Conservation (phyloP, 2,797 vertebrate species). For the Spatula versicolor region DNA sequence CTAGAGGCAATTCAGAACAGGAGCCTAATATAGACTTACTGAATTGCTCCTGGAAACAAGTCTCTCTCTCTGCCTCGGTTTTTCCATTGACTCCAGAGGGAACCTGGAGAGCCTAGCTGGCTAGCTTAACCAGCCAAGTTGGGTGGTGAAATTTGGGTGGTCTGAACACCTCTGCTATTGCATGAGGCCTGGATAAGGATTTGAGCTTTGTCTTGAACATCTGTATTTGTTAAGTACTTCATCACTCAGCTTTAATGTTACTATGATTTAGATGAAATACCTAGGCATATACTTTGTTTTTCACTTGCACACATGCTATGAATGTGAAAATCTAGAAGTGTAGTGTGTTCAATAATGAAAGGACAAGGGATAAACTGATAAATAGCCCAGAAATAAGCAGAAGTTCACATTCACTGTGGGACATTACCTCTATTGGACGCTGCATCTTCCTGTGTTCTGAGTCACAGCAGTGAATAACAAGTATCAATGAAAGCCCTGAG, state of each 20-base stretch:
- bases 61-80: neutral
- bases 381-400: neutral
- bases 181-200: neutral
- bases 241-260: rapidly evolving
- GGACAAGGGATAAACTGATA: neutral
- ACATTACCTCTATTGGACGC: neutral
- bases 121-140: neutral
- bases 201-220: neutral
- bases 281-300: neutral
- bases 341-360: neutral
- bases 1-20: slow-evolving; percentile 3
- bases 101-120: neutral
- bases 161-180: neutral
- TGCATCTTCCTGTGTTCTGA: neutral
- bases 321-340: neutral
- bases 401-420: neutral
- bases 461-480: neutral
- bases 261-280: neutral
- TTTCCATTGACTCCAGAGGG: neutral
- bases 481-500: neutral
- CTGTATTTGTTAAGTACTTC: neutral
- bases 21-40: neutral
- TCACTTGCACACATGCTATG: neutral
- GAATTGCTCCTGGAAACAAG: neutral
- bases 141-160: slow-evolving; percentile 15